Evolutionary conservation across 2,797 vertebrate genomes (phyloP), one percentile per base, ranked within the genome.

Genomic region (Oreochromis grahami): DNA sequence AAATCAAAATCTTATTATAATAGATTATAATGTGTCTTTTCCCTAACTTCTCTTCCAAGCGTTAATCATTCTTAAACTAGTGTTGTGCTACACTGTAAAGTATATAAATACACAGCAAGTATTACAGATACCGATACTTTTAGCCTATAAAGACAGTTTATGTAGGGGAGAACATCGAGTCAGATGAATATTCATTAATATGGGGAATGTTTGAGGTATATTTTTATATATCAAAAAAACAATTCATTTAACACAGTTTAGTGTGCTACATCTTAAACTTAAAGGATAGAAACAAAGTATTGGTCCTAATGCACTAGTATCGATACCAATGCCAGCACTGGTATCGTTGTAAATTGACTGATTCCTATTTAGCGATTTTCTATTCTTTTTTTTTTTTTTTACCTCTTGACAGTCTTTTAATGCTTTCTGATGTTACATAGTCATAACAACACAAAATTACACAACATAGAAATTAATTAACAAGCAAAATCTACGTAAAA

Each of bases 121-220:
- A 58, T 58, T 32, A 17, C 55, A 0, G 1, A 52, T 52, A 53
- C 51, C 4, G 45, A 53, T 24, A 53, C 6, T 0, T 29, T 56
- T 17, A 56, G 26, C 14, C 55, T 56, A 58, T 10, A 10, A 6
- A 58, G 26, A 6, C 14, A 10, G 14, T 6, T 58, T 32, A 58
- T 58, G 8, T 58, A 58, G 55, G 55, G 55, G 14, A 58, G 55
- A 58, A 32, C 26, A 1, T 38, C 4, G 2, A 1, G 14, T 56
- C 26, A 56, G 55, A 29, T 56, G 26, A 56, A 56, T 58, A 6
- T 5, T 32, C 26, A 32, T 17, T 58, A 58, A 58, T 32, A 58
- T 58, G 26, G 26, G 26, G 14, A 17, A 17, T 58, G 55, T 10
- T 32, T 58, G 26, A 17, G 3, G 55, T 32, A 58, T 58, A 10